phyloP scores from a whole-genome alignment of 1,140 invertebrate genomes.

The Trachymyrmex septentrionalis region DNA sequence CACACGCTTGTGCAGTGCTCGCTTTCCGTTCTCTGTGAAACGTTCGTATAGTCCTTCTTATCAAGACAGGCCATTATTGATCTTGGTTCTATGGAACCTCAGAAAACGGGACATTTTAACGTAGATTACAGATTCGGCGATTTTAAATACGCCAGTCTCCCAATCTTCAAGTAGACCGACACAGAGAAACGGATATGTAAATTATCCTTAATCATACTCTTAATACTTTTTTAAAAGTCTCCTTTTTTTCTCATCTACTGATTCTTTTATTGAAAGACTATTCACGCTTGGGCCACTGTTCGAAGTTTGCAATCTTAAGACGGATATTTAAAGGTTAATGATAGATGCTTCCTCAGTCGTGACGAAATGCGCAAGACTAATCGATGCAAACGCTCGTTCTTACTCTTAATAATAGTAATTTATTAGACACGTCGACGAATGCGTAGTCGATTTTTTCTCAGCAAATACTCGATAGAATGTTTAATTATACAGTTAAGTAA shows the following conservation, averaged over 20 bases:
- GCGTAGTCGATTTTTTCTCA: conserved; percentile 13
- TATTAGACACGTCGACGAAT: conserved; percentile 39
- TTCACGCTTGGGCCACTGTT: neutral
- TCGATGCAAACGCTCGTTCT: conserved; percentile 53
- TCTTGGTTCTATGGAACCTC: neutral
- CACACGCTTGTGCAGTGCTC: neutral
- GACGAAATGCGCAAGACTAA: conserved; percentile 53
- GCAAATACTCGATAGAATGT: conserved; percentile 22
- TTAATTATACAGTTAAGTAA: conserved; percentile 35
- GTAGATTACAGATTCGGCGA: neutral
- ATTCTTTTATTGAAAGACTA: neutral
- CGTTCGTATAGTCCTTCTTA: conserved; percentile 15
- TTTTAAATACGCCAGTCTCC: neutral
- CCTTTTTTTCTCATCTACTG: neutral
- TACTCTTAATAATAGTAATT: conserved; percentile 59
- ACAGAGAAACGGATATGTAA: neutral
- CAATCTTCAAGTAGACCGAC: conserved; percentile 1
- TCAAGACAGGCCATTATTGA: conserved; percentile 44
- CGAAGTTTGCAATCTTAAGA: conserved; percentile 30
- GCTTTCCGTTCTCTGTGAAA: neutral
- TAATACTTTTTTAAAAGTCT: conserved; percentile 4
- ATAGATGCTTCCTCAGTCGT: conserved; percentile 45
- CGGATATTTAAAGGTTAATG: conserved; percentile 57
- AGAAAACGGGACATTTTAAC: conserved; percentile 34
- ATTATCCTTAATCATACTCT: neutral